Evolutionary conservation across 2,888 invertebrate species (phyloP), one percentile per base, ranked within the genome.

Genomic region (Drosophila rellima): DNA sequence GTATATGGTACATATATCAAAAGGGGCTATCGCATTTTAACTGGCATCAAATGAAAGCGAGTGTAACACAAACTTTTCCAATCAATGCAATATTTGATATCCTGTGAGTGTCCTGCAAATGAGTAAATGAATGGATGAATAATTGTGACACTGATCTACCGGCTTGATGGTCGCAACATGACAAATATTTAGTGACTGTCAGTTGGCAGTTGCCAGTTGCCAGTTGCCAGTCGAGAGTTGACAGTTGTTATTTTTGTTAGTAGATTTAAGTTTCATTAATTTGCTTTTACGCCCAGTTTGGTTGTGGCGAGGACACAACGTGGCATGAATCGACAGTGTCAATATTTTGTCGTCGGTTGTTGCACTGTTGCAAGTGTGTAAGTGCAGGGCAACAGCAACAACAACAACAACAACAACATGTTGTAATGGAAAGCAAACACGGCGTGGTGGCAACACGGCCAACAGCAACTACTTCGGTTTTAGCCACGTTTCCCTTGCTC

Each of bases 401-500:
- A 54, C 68, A 79, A 77, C 71, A 77, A 52, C 67, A 79, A 77
- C 71, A 77, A 54, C 68, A 79, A 78, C 72, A 74, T 63, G 54
- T 70, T 80, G 74, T 80, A 80, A 80, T 79, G 80, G 57, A 79
- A 79, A 68, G 20, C 68, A 80, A 79, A 77, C 77, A 80, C 47
- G 33, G 13, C 39, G 33, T 37, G 29, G 48, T 42, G 57, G 47
- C 52, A 57, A 44, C 15, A 29, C 17, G 8, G 54, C 31, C 33
- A 51, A 56, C 45, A 50, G 47, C 66, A 62, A 51, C 52, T 52
- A 42, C 54, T 40, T 18, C 17, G 54, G 40, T 42, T 31, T 54
- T 40, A 33, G 47, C 50, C 31, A n/a, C 20, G 20, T 52, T 42
- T 15, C 26, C 13, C 18, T 7, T 26, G 37, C 29, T 45, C 23